Evolutionary conservation across 2,888 invertebrate species (phyloP), one percentile per base, ranked within the genome.

Genomic region (Pseudeuparius sepicola): DNA sequence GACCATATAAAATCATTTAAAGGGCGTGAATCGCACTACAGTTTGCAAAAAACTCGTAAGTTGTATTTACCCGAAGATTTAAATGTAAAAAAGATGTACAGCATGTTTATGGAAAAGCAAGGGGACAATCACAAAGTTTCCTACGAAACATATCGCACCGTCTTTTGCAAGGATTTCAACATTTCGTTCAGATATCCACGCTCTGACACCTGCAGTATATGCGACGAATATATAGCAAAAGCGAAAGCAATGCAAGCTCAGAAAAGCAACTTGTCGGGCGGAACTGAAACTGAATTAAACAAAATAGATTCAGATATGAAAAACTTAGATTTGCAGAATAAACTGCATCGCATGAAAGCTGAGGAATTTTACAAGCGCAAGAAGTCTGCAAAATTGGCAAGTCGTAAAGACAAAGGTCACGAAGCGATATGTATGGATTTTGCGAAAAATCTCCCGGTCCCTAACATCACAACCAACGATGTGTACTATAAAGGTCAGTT

Each of bases 1-100:
- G n/a, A n/a, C n/a, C n/a, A n/a, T n/a, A n/a, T n/a, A n/a, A n/a
- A n/a, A n/a, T n/a, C n/a, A n/a, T n/a, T n/a, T n/a, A n/a, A n/a
- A n/a, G n/a, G n/a, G n/a, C n/a, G n/a, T n/a, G n/a, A n/a, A n/a
- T n/a, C n/a, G n/a, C n/a, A n/a, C n/a, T n/a, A n/a, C n/a, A n/a
- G n/a, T n/a, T n/a, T n/a, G n/a, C n/a, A n/a, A n/a, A n/a, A n/a
- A n/a, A n/a, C n/a, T n/a, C n/a, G n/a, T n/a, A n/a, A n/a, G n/a
- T n/a, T n/a, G n/a, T n/a, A n/a, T n/a, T n/a, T n/a, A n/a, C n/a
- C n/a, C n/a, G n/a, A 35, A n/a, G 31, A 35, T 7, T n/a, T 39
- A 7, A 39, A 39, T 24, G 13, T 63, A 72, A 27, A 64, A 17
- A 39, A 49, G 38, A 47, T 46, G 41, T 40, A 34, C 29, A 16